Conservation (phyloP, 2,113 vertebrate species). For the Atlantisia rogersi region DNA sequence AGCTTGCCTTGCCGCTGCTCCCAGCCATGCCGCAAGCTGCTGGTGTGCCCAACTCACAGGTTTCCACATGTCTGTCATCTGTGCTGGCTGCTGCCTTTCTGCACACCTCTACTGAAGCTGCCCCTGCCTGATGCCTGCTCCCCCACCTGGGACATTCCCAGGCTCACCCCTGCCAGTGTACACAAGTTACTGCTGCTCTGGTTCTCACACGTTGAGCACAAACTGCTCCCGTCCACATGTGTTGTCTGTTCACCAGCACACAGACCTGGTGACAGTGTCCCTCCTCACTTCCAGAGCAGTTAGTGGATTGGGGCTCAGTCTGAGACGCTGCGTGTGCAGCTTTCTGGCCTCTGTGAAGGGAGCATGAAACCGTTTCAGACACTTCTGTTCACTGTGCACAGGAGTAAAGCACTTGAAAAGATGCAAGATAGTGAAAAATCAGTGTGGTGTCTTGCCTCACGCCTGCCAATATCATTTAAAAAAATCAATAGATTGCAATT, state of each 20-base stretch:
- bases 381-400: constrained; percentile 10
- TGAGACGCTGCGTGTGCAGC: neutral
- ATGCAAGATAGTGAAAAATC: constrained; percentile 59
- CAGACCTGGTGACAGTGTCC: neutral
- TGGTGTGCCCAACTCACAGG: neutral
- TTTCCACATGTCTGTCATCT: neutral
- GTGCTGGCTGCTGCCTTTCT: neutral
- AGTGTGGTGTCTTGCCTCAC: constrained; percentile 32
- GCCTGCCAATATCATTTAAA: constrained; percentile 59
- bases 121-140: neutral
- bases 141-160: neutral
- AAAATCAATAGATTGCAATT: constrained; percentile 74
- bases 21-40: neutral
- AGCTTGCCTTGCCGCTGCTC: rapidly evolving
- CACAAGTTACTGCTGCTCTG: neutral
- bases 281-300: neutral
- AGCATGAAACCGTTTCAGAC: neutral
- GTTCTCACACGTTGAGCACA: neutral
- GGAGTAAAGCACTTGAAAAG: constrained; percentile 30
- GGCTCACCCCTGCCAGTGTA: neutral
- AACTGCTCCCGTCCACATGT: neutral
- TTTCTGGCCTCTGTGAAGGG: neutral
- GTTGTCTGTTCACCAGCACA: neutral
- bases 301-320: neutral
- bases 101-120: neutral